Percentiles rank a stretch among this genome's conserved stretches.
phyloP scores from a whole-genome alignment of 2,797 vertebrate genomes.

The Adelosebastes latens region DNA sequence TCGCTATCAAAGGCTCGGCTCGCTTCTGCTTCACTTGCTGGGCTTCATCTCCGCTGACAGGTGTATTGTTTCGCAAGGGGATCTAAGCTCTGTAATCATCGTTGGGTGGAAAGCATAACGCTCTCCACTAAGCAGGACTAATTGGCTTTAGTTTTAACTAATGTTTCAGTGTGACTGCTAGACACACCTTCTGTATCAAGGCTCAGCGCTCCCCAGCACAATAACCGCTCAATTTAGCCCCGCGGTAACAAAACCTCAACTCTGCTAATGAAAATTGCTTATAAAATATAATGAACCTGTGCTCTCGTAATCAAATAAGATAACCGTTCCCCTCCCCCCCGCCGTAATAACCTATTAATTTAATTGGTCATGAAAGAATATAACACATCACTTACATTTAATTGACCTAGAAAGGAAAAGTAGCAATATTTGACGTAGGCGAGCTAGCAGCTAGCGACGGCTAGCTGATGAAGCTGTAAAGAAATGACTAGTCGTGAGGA shows the following conservation, averaged over 20 bases:
- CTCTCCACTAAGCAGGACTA: constrained; percentile 95
- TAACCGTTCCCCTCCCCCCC: constrained; percentile 71
- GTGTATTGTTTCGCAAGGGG: constrained; percentile 96
- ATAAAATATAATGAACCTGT: constrained; percentile 98
- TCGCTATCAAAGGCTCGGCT: constrained; percentile 87
- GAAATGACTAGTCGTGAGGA: constrained; percentile 63
- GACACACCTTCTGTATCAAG: constrained; percentile 92
- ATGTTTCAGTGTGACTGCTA: constrained; percentile 89
- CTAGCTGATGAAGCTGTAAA: constrained; percentile 84
- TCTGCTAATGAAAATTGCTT: constrained; percentile 98
- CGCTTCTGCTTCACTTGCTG: constrained; percentile 95
- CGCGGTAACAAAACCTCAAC: constrained; percentile 90
- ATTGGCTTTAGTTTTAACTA: constrained; percentile 99
- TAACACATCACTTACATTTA: constrained; percentile 98
- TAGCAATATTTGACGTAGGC: constrained; percentile 94
- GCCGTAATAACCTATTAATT: constrained; percentile 98
- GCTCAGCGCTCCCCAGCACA: constrained; percentile 88
- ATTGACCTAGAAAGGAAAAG: constrained; percentile 98
- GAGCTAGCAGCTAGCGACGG: constrained; percentile 79
- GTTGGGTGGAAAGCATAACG: constrained; percentile 92
- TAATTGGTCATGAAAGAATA: constrained; percentile 99
- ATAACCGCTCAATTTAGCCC: constrained; percentile 97
- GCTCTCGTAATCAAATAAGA: constrained; percentile 99
- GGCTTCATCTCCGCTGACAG: constrained; percentile 96
- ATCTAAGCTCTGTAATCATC: constrained; percentile 96